These are phyloP conservation scores for Cervus canadensis DNA, from an alignment of 2,113 vertebrate species.

Conservation along the genomic window DNA sequence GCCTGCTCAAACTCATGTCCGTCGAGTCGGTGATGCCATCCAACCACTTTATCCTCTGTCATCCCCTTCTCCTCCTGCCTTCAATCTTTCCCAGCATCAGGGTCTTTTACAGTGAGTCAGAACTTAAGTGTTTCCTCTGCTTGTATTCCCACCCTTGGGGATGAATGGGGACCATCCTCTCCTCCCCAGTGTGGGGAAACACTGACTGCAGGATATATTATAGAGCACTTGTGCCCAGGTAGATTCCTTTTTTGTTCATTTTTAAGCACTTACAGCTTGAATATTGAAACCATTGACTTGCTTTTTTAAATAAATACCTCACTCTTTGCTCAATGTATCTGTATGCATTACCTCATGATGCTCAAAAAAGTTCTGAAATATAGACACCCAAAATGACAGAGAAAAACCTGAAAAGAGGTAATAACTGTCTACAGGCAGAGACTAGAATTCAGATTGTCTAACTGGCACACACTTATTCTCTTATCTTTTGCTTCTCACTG, in stretches of 20 bases:
- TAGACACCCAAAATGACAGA: not conserved
- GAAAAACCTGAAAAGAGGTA: not conserved
- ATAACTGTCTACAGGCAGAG: not conserved
- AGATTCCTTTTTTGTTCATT: not conserved
- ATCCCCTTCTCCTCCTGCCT: not conserved
- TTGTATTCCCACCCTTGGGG: not conserved
- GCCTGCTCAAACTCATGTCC: not conserved
- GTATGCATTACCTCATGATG: not conserved
- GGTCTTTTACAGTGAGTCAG: not conserved
- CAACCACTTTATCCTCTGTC: not conserved
- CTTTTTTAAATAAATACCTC: not conserved
- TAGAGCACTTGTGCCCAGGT: not conserved
- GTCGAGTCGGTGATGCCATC: not conserved
- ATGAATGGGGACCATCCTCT: rapidly evolving
- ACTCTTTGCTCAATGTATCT: not conserved
- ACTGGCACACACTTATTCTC: not conserved
- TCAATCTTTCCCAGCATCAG: not conserved
- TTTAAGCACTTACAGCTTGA: not conserved
- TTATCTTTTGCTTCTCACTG: not conserved
- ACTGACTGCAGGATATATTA: no score
- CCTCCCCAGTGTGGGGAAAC: not conserved
- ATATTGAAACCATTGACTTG: not conserved
- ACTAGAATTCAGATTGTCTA: not conserved
- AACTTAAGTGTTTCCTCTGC: not conserved
- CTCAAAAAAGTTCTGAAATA: not conserved